phyloP scores from a whole-genome alignment of 2,113 vertebrate species.

The Noturus placidus region DNA sequence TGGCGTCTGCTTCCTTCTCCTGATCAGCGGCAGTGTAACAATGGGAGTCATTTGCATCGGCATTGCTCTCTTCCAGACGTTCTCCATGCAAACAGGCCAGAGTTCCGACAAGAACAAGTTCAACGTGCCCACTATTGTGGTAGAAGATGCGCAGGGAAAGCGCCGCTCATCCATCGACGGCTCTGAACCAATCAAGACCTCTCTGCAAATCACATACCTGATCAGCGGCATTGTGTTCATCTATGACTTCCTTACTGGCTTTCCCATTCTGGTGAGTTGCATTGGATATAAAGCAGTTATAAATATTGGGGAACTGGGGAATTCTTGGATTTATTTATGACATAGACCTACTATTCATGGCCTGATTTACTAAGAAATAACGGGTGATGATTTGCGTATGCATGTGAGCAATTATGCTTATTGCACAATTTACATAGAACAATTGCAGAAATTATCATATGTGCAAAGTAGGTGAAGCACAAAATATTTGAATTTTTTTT shows the following conservation, averaged over 20 bases:
- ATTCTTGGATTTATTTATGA: neutral
- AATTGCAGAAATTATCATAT: neutral
- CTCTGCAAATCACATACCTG: slow-evolving; percentile 89
- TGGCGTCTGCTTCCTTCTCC: slow-evolving; percentile 87
- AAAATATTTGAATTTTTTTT: neutral
- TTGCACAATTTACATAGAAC: neutral
- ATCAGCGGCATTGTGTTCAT: slow-evolving; percentile 88
- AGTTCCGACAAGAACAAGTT: slow-evolving; percentile 77
- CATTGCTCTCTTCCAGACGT: slow-evolving; percentile 89
- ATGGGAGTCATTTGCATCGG: slow-evolving; percentile 86
- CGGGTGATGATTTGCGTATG: too few relatives aligned
- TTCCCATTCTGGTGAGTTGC: slow-evolving; percentile 87
- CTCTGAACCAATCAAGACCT: slow-evolving; percentile 85
- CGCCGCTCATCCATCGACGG: slow-evolving; percentile 89
- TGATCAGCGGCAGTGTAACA: slow-evolving; percentile 85
- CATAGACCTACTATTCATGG: neutral
- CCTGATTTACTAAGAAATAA: neutral
- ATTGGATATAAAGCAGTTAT: neutral
- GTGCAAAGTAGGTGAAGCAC: neutral
- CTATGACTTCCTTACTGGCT: slow-evolving; percentile 89
- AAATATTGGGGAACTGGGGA: neutral
- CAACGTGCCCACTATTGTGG: slow-evolving; percentile 90
- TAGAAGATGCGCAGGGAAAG: slow-evolving; percentile 90
- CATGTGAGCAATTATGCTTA: neutral
- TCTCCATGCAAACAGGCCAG: slow-evolving; percentile 76